Evolutionary conservation across 2,888 invertebrate genomes (phyloP).

Genomic region (Eupithecia inturbata): DNA sequence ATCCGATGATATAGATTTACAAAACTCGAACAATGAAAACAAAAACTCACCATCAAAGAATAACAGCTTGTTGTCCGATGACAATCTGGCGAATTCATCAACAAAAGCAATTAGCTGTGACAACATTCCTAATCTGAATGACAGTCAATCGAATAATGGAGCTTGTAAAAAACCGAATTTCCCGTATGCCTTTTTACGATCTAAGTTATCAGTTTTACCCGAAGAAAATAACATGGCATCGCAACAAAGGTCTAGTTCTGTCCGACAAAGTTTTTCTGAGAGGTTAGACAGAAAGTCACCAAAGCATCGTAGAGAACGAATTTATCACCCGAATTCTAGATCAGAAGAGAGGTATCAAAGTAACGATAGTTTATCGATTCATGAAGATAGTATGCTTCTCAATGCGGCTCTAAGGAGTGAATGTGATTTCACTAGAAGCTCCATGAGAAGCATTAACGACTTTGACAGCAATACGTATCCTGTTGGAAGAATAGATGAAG

Average conservation of each 20-base stretch:
- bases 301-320: constrained; percentile 72
- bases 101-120: constrained; percentile 89
- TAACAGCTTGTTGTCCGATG: constrained; percentile 64
- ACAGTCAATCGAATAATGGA: constrained; percentile 75
- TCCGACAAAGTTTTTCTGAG: constrained; percentile 82
- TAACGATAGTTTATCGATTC: constrained; percentile 79
- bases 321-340: constrained; percentile 79
- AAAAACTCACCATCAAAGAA: constrained; percentile 71
- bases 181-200: constrained; percentile 90
- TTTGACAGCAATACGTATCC: constrained; percentile 66
- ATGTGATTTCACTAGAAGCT: constrained; percentile 71
- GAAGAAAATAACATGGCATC: constrained; percentile 87
- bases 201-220: constrained; percentile 89
- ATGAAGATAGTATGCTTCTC: constrained; percentile 74
- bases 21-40: constrained; percentile 73
- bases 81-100: constrained; percentile 73
- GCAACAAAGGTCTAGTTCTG: constrained; percentile 77
- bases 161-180: constrained; percentile 87
- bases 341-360: constrained; percentile 86
- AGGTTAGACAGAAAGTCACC: constrained; percentile 77
- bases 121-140: constrained; percentile 86
- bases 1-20: constrained; percentile 89
- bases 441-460: constrained; percentile 76
- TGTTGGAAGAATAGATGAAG: constrained; percentile 65
- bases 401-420: constrained; percentile 71